Conservation (phyloP, 1,140 invertebrate species). For the Calephelis virginiensis region DNA sequence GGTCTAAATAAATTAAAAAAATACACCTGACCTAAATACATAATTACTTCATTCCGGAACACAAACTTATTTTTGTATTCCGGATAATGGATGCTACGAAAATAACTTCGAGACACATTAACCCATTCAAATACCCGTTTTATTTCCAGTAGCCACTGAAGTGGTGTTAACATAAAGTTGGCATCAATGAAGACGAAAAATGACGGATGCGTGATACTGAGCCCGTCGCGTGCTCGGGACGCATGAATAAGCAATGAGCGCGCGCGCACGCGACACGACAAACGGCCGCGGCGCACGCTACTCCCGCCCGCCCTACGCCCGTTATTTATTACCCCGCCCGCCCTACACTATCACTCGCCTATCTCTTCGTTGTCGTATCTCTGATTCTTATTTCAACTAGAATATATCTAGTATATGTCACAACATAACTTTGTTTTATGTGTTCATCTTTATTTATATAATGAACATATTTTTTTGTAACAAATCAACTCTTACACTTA, state of each 20-base stretch:
- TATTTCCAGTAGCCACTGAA: slow-evolving; percentile 1
- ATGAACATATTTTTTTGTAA: no score
- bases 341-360: slow-evolving; percentile 62
- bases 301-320: slow-evolving; percentile 49
- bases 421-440: no score
- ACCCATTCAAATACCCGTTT: neutral
- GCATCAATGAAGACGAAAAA: slow-evolving; percentile 30
- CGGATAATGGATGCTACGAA: neutral
- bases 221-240: slow-evolving; percentile 50
- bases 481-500: no score
- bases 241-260: slow-evolving; percentile 76
- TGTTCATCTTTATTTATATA: no score
- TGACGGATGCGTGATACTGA: slow-evolving; percentile 41
- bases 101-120: neutral
- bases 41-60: neutral
- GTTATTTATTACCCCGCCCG: slow-evolving; percentile 57
- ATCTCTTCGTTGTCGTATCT: slow-evolving; percentile 59
- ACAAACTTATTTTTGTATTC: neutral
- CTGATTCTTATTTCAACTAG: slow-evolving; percentile 17
- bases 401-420: no score
- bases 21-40: no score
- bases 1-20: no score
- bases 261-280: slow-evolving; percentile 71
- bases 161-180: slow-evolving; percentile 17
- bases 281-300: slow-evolving; percentile 68